phyloP scores from a whole-genome alignment of 1,140 invertebrate genomes.

The Pseudomyrmex dendroicus region DNA sequence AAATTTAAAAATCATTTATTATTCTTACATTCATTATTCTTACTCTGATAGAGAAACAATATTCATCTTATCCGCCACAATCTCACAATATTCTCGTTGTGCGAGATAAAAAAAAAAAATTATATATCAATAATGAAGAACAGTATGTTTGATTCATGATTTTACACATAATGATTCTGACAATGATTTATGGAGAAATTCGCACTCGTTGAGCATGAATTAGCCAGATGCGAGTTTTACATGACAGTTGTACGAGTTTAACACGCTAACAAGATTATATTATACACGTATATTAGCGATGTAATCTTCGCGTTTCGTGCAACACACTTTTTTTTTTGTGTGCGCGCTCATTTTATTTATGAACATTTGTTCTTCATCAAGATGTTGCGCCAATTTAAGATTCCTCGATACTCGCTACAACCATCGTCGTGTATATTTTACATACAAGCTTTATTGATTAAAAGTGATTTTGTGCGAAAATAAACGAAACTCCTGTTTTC shows the following conservation, averaged over 20 bases:
- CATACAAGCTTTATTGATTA: too few species aligned
- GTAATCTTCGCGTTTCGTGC: constrained; percentile 57
- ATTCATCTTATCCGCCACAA: constrained; percentile 66
- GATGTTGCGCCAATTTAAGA: constrained; percentile 24
- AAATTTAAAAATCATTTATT: constrained; percentile 72
- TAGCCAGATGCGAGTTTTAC: constrained; percentile 52
- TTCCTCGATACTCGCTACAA: too few species aligned
- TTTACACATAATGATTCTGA: background rate
- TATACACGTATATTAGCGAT: constrained; percentile 50
- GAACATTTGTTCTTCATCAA: constrained; percentile 23
- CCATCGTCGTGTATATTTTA: too few species aligned
- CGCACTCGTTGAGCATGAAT: constrained; percentile 48
- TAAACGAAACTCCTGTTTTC: too few species aligned
- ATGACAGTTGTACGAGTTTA: constrained; percentile 27
- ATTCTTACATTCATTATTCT: constrained; percentile 71
- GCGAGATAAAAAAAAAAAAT: constrained; percentile 66
- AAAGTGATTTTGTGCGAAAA: too few species aligned
- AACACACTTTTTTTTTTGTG: background rate
- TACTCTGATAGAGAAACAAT: constrained; percentile 63
- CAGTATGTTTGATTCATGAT: constrained; percentile 52
- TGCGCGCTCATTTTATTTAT: constrained; percentile 28
- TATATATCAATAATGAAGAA: background rate
- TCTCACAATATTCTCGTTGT: constrained; percentile 34
- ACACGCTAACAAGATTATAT: constrained; percentile 2
- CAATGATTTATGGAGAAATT: constrained; percentile 37